These are phyloP conservation scores for Ormyrus nitidulus DNA, from an alignment of 2,888 invertebrate species.

Conservation along the genomic window DNA sequence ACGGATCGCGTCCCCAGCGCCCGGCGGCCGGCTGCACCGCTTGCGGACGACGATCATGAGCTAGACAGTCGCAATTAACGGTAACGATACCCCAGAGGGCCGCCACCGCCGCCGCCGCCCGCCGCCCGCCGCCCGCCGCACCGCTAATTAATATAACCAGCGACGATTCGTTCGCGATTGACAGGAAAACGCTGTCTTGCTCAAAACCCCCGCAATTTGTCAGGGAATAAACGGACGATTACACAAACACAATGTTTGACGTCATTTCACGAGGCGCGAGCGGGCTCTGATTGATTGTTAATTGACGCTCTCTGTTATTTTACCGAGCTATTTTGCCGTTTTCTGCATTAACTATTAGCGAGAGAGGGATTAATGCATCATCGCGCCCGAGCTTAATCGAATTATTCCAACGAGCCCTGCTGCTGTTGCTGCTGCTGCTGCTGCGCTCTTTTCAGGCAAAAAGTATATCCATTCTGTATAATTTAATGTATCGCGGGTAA, in stretches of 20 bases:
- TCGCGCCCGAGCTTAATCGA: not conserved
- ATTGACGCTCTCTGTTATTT: conserved; percentile 75
- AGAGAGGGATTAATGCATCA: conserved; percentile 12
- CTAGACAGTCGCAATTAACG: conserved; percentile 73
- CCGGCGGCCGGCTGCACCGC: conserved; percentile 21
- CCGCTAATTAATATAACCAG: conserved; percentile 74
- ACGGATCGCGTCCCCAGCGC: conserved; percentile 19
- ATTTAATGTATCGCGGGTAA: too few relatives aligned
- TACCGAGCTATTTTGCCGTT: conserved; percentile 17
- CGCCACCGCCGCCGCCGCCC: conserved; percentile 31
- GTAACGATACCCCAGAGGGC: conserved; percentile 71
- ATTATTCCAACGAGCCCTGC: not conserved
- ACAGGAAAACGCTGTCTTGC: conserved; percentile 64
- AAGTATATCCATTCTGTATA: too few relatives aligned
- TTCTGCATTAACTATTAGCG: conserved; percentile 15
- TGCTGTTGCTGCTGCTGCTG: too few relatives aligned
- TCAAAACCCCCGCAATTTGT: conserved; percentile 69
- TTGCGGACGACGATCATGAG: conserved; percentile 54
- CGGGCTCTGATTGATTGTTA: conserved; percentile 75
- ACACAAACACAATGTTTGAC: conserved; percentile 75
- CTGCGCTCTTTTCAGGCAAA: too few relatives aligned
- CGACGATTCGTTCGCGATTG: conserved; percentile 56
- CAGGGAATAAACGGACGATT: conserved; percentile 76
- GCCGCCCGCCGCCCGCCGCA: not conserved
- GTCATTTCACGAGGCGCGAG: conserved; percentile 74